Evolutionary conservation across 1,140 invertebrate genomes (phyloP).

Genomic region (Bathynomus jamesi): DNA sequence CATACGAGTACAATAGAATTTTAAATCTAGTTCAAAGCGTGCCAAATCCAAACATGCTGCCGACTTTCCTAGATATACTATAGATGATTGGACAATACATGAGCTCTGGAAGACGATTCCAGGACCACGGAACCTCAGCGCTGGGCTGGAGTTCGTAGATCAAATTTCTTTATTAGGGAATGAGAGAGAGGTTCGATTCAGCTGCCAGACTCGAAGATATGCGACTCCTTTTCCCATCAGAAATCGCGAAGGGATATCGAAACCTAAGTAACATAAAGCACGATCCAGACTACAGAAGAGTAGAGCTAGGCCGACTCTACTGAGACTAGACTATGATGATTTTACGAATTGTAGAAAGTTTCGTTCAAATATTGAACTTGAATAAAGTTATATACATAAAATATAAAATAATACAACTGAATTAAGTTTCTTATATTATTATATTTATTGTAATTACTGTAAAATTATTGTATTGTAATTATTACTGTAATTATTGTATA

Average conservation of each 20-base stretch:
- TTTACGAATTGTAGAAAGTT: too few relatives aligned
- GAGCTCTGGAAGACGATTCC: not conserved
- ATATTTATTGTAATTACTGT: too few relatives aligned
- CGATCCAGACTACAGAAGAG: not conserved
- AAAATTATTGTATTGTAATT: too few relatives aligned
- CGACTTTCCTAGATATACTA: not conserved
- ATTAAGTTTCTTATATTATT: too few relatives aligned
- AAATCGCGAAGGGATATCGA: not conserved
- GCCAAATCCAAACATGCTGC: not conserved
- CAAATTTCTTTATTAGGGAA: not conserved
- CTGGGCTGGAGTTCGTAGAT: not conserved
- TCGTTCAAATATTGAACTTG: too few relatives aligned
- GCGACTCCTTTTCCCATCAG: not conserved
- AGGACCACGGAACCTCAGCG: not conserved
- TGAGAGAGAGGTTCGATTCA: not conserved
- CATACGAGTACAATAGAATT: not conserved
- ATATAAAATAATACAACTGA: too few relatives aligned
- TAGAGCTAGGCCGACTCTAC: not conserved
- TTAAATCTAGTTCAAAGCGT: not conserved
- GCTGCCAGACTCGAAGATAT: not conserved
- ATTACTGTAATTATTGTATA: too few relatives aligned
- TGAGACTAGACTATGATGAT: not conserved
- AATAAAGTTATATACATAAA: too few relatives aligned
- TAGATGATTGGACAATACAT: not conserved
- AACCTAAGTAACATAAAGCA: not conserved